Base-by-base conservation (phyloP, 2,113 vertebrate species). In the Anoplopoma fimbria region DNA sequence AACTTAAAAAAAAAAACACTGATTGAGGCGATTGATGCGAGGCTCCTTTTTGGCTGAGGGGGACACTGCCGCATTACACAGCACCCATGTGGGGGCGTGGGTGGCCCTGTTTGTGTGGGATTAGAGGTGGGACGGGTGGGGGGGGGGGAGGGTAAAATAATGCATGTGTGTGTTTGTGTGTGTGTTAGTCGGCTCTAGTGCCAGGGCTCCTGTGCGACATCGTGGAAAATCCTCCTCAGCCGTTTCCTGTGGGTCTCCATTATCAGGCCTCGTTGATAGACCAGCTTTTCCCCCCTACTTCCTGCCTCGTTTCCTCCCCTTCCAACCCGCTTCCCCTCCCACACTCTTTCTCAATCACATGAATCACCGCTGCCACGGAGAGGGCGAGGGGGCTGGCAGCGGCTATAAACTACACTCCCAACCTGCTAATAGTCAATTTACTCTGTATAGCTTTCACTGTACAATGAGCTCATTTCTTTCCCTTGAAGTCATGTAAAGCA, bases 231-330 rank as follows among this genome's bases (percentile, higher is more conserved):
- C 85, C 91, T 91, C 88, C 90, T 92, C 91, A 81, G 91, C 81
- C 25, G 87, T 93, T 95, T 94, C 93, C 93, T 93, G 91, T 92
- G 89, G 86, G 84, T 94, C 90, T 83, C 89, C 91, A 94, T 91
- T 92, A 93, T 94, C 93, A 94, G 93, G 88, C 89, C 84, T 88
- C 81, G 91, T 93, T 89, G 93, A 93, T 92, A 93, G 92, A 93
- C 86, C 93, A 92, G 90, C 90, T 90, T 87, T 89, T 82, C 90
- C 92, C 89, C 93, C 90, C 79, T 65, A 84, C 87, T 93, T 91
- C 93, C 91, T 92, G 91, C 89, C 88, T 91, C 89, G 81, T 82
- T 95, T 94, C 92, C 91, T 92, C 85, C 72, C 84, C 90, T 93
- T 93, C 90, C 94, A 87, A 87, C 84, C 87, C 89, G 86, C 90